Percentiles rank a stretch among this genome's conserved stretches.
These are phyloP conservation scores for Eurosta solidaginis DNA, from an alignment of 1,140 invertebrate genomes.

Conservation along the genomic window DNA sequence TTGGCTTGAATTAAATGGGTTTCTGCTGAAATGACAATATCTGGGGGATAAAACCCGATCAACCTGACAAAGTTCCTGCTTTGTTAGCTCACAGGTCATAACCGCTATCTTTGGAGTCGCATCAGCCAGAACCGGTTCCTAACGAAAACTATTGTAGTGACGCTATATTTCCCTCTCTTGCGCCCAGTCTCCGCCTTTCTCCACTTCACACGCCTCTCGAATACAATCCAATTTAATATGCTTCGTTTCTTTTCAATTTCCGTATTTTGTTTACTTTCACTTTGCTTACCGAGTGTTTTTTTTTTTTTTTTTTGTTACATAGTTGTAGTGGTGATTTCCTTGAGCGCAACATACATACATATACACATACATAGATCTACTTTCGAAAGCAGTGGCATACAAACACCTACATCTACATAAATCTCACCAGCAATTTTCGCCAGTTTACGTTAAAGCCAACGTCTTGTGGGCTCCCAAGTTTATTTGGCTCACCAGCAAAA, in stretches of 20 bases:
- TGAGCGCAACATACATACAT: neutral
- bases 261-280: neutral
- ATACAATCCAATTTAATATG: conserved; percentile 1
- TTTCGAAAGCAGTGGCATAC: neutral
- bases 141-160: too few relatives aligned
- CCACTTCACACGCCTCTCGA: conserved; percentile 1
- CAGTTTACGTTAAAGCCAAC: neutral
- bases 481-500: neutral
- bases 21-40: too few relatives aligned
- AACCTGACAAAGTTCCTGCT: too few relatives aligned
- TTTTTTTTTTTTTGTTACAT: neutral
- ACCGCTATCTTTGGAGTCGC: too few relatives aligned
- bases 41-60: too few relatives aligned
- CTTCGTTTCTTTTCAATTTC: neutral
- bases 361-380: neutral
- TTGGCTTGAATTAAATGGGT: too few relatives aligned
- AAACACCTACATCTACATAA: neutral
- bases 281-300: too few relatives aligned
- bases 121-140: too few relatives aligned
- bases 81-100: too few relatives aligned
- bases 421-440: too few relatives aligned
- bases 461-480: neutral
- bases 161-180: too few relatives aligned
- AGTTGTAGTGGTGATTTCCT: neutral
- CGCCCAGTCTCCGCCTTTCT: too few relatives aligned